phyloP scores from a whole-genome alignment of 2,888 invertebrate genomes.

The Incurvaria masculella region DNA sequence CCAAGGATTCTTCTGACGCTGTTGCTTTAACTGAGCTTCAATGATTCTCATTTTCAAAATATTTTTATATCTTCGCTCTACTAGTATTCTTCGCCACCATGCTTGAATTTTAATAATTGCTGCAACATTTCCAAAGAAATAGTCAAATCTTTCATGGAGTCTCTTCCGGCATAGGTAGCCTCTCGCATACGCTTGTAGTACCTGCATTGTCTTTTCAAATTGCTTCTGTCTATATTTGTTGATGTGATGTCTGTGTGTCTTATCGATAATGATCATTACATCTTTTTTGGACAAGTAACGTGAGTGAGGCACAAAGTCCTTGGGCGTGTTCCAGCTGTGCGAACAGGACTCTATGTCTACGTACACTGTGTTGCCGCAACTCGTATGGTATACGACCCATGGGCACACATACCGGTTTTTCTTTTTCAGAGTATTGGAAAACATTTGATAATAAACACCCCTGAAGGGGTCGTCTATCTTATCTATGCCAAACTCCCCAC shows the following conservation, averaged over 20 bases:
- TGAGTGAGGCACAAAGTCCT: conserved; percentile 47
- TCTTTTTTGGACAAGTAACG: conserved; percentile 47
- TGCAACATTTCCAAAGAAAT: conserved; percentile 37
- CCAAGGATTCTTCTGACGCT: conserved; percentile 38
- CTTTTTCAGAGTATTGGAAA: conserved; percentile 42
- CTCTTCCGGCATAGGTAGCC: conserved; percentile 57
- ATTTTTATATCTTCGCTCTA: conserved; percentile 41
- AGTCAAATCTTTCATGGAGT: conserved; percentile 34
- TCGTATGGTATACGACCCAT: conserved; percentile 51
- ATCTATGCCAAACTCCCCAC: conserved; percentile 24
- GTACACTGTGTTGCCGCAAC: conserved; percentile 49
- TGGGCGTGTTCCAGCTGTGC: conserved; percentile 52
- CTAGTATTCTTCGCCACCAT: conserved; percentile 58
- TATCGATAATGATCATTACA: conserved; percentile 34
- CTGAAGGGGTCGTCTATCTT: conserved; percentile 35
- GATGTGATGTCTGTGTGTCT: conserved; percentile 42
- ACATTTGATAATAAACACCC: conserved; percentile 47
- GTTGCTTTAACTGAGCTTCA: conserved; percentile 34
- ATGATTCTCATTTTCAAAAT: conserved; percentile 42
- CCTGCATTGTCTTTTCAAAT: conserved; percentile 43
- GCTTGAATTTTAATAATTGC: conserved; percentile 55
- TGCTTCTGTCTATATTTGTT: conserved; percentile 38
- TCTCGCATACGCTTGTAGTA: conserved; percentile 58
- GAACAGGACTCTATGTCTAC: conserved; percentile 51
- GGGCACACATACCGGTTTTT: conserved; percentile 42